phyloP scores from a whole-genome alignment of 2,888 invertebrate species.

The Rhagium mordax region DNA sequence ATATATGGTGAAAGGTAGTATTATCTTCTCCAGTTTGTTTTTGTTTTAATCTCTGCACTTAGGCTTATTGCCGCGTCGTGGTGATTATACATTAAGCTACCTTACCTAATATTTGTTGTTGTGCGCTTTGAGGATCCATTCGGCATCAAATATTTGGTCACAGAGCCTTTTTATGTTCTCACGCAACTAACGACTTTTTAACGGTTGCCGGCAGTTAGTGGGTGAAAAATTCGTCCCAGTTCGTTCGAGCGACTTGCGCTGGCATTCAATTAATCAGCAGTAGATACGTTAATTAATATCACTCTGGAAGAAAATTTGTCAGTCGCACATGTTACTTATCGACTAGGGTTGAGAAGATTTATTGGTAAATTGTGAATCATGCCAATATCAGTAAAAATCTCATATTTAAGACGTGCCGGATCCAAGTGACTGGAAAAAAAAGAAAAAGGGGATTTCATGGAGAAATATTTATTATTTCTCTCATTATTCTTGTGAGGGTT shows the following conservation, averaged over 20 bases:
- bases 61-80: not conserved
- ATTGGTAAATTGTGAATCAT: too few relatives aligned
- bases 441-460: too few relatives aligned
- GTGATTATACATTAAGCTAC: conserved; percentile 1
- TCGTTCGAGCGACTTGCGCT: not conserved
- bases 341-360: too few relatives aligned
- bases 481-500: too few relatives aligned
- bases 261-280: not conserved
- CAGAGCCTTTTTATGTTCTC: conserved; percentile 5
- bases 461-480: too few relatives aligned
- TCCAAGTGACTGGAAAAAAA: too few relatives aligned
- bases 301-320: too few relatives aligned
- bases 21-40: conserved; percentile 21
- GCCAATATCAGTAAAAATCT: too few relatives aligned
- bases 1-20: not conserved
- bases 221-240: not conserved
- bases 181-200: conserved; percentile 18
- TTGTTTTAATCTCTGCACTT: conserved; percentile 18
- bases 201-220: conserved; percentile 2
- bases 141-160: conserved; percentile 16
- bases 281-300: not conserved
- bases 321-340: too few relatives aligned
- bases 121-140: conserved; percentile 9
- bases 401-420: too few relatives aligned
- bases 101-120: conserved; percentile 23